Percentiles rank a stretch among this genome's conserved stretches.
phyloP scores from a whole-genome alignment of 2,888 invertebrate species.

The Harmothoe impar region DNA sequence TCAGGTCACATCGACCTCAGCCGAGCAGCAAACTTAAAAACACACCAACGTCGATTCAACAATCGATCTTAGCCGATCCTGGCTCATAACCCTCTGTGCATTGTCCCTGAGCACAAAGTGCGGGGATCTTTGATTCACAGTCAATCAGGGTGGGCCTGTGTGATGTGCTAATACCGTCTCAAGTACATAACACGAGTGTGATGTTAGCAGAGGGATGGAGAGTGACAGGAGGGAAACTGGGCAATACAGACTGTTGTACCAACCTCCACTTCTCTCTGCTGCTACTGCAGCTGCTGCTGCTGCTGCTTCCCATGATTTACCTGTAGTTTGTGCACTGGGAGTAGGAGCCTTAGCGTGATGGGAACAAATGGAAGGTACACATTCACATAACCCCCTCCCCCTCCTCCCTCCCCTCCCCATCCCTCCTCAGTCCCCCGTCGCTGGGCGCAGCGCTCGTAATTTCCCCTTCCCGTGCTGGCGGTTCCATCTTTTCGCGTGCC shows the following conservation, averaged over 20 bases:
- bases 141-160: neutral
- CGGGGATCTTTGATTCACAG: neutral
- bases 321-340: constrained; percentile 37
- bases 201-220: too few species aligned
- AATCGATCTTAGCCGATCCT: neutral
- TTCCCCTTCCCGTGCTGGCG: constrained; percentile 26
- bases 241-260: too few species aligned
- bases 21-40: constrained; percentile 4
- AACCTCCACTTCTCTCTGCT: too few species aligned
- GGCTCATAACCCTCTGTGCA: neutral
- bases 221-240: too few species aligned
- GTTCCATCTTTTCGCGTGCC: constrained; percentile 34
- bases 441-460: constrained; percentile 11
- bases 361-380: constrained; percentile 17
- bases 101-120: neutral
- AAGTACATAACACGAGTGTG: too few species aligned
- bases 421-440: neutral
- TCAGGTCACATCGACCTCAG: neutral
- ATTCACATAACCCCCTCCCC: constrained; percentile 9
- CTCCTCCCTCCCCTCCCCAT: neutral
- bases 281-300: neutral
- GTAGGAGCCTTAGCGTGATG: constrained; percentile 12
- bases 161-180: neutral
- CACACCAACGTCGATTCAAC: constrained; percentile 18
- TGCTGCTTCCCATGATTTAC: neutral